A percentile compares a stretch with the other conserved stretches of the same genome.
Conservation (phyloP, 1,140 invertebrate species). For the Spodoptera litura region DNA sequence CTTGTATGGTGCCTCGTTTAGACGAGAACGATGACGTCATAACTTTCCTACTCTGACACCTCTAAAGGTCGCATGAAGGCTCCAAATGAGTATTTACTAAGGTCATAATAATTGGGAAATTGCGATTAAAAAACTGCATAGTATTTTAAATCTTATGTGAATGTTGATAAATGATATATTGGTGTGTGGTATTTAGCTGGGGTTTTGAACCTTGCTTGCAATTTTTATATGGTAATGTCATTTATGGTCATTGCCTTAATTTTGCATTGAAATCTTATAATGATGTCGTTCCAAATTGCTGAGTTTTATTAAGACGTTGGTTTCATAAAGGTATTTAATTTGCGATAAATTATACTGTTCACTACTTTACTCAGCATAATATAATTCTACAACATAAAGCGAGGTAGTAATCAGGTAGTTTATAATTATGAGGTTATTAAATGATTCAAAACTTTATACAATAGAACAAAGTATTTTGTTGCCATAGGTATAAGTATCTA, state of each 20-base stretch:
- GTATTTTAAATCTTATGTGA: background rate
- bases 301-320: background rate
- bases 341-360: background rate
- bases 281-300: conserved; percentile 27
- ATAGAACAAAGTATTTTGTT: too few relatives aligned
- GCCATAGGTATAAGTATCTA: too few relatives aligned
- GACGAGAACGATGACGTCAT: conserved; percentile 47
- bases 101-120: conserved; percentile 18
- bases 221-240: conserved; percentile 19
- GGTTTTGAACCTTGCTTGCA: conserved; percentile 4
- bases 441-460: too few relatives aligned
- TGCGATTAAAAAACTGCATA: background rate
- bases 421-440: too few relatives aligned
- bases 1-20: conserved; percentile 37
- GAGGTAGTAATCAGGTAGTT: too few relatives aligned
- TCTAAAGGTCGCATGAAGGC: conserved; percentile 2
- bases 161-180: background rate
- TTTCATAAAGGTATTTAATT: background rate
- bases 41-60: conserved; percentile 49
- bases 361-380: too few relatives aligned
- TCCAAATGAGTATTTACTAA: background rate
- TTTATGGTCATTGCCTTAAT: conserved; percentile 40
- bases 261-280: conserved; percentile 41
- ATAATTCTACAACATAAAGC: too few relatives aligned
- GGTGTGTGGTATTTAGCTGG: background rate